phyloP scores from a whole-genome alignment of 2,113 vertebrate species.

The Ceyx melanurus region DNA sequence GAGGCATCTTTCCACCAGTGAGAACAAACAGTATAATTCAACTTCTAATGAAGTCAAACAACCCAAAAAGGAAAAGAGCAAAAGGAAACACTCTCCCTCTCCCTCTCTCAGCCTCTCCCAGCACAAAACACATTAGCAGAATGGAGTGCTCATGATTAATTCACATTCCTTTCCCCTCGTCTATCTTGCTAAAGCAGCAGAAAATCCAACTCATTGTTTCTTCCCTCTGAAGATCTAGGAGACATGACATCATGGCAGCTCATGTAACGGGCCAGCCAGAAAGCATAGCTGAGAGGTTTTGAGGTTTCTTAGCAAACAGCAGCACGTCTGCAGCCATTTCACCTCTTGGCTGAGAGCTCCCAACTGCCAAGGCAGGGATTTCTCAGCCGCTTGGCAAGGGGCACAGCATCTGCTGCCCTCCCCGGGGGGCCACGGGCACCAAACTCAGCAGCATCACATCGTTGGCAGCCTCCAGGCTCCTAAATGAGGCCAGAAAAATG shows the following conservation, averaged over 20 bases:
- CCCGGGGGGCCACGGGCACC: neutral
- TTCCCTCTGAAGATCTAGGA: neutral
- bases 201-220: neutral
- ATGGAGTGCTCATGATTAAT: constrained; percentile 58
- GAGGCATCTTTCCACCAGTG: neutral
- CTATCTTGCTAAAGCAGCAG: constrained; percentile 22
- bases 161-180: constrained; percentile 22
- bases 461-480: neutral
- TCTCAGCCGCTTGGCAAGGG: neutral
- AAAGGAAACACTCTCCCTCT: neutral
- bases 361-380: neutral
- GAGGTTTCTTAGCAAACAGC: constrained; percentile 10
- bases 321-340: neutral
- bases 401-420: neutral
- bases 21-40: constrained; percentile 51
- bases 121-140: constrained; percentile 35
- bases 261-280: neutral
- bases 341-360: neutral
- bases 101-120: neutral
- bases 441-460: neutral
- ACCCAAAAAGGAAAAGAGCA: constrained; percentile 23
- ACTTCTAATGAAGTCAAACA: constrained; percentile 55
- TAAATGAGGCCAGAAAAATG: neutral
- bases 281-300: constrained; percentile 19
- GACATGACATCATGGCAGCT: neutral